Base-by-base conservation (phyloP, 1,140 invertebrate species). In the Drosophila quadrilineata region DNA sequence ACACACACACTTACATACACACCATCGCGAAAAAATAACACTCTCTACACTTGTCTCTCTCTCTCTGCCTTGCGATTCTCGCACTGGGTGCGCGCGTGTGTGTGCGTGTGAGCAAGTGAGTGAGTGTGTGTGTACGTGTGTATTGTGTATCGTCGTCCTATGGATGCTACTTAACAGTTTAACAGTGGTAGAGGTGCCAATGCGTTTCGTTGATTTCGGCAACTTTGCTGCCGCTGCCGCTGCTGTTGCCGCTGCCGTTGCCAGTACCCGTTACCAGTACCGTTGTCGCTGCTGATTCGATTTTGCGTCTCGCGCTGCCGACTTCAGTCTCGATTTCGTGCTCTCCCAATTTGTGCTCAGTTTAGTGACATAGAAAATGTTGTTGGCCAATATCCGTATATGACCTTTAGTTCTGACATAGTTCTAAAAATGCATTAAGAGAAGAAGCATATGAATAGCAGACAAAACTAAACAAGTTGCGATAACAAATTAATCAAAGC, bases 341-440 rank as follows among this genome's bases (percentile, higher is more conserved):
- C 29, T 40, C 49, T 40, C n/a, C n/a, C 56, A 38, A 49, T 38
- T 54, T 70, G 68, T 28, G 68, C 19, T 16, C 31, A 45, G 49
- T 36, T 41, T 36, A 38, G 56, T 56, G 41, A 68, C 68, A 71
- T 62, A 71, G 45, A 72, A 72, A 64, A 48, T n/a, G n/a, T 53
- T 67, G 66, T 59, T 35, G 40, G 50, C 26, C 33, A 58, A 49
- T 33, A 33, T 43, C 35, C 24, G 36, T 50, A 50, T 45, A 45
- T 26, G 28, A n/a, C n/a, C n/a, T n/a, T n/a, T n/a, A n/a, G n/a
- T n/a, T n/a, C n/a, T n/a, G n/a, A n/a, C n/a, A n/a, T n/a, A n/a
- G n/a, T n/a, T n/a, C n/a, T n/a, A n/a, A n/a, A n/a, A n/a, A n/a
- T n/a, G n/a, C n/a, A n/a, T n/a, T n/a, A n/a, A n/a, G n/a, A n/a